These are phyloP conservation scores for Spea bombifrons DNA, from an alignment of 2,113 vertebrate genomes.

Conservation along the genomic window DNA sequence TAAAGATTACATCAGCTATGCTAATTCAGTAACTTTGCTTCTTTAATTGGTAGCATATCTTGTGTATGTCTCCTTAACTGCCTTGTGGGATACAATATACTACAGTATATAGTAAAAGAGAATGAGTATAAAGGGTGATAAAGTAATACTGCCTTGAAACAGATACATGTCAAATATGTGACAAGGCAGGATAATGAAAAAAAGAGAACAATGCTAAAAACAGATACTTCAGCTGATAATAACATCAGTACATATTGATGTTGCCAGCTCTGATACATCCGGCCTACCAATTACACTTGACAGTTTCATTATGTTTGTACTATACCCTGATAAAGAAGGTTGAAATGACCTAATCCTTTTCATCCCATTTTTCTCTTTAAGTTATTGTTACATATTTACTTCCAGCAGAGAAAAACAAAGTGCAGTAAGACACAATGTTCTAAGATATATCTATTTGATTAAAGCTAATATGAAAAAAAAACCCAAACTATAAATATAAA, in stretches of 20 bases:
- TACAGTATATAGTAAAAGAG: neutral
- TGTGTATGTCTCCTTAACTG: no score
- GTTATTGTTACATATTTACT: slow-evolving; percentile 32
- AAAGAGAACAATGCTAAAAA: slow-evolving; percentile 30
- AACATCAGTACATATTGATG: slow-evolving; percentile 38
- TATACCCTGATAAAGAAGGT: slow-evolving; percentile 33
- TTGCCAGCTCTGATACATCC: slow-evolving; percentile 35
- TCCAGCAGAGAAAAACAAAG: slow-evolving; percentile 16
- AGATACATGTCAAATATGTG: slow-evolving; percentile 2
- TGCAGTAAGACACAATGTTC: slow-evolving; percentile 1
- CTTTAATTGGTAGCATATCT: no score
- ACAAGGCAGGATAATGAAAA: slow-evolving; percentile 27
- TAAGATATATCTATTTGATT: neutral
- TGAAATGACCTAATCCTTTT: slow-evolving; percentile 24
- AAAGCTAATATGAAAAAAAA: neutral
- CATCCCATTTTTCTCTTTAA: slow-evolving; percentile 5
- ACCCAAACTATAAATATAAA: no score
- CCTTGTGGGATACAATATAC: no score
- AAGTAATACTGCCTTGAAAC: slow-evolving; percentile 14
- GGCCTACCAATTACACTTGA: slow-evolving; percentile 42
- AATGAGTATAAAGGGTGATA: slow-evolving; percentile 18
- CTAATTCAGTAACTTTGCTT: no score
- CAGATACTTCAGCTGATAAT: slow-evolving; percentile 33
- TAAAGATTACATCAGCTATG: no score
- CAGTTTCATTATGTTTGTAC: slow-evolving; percentile 43